Conservation (phyloP, 2,113 vertebrate genomes). For the Platichthys flesus region DNA sequence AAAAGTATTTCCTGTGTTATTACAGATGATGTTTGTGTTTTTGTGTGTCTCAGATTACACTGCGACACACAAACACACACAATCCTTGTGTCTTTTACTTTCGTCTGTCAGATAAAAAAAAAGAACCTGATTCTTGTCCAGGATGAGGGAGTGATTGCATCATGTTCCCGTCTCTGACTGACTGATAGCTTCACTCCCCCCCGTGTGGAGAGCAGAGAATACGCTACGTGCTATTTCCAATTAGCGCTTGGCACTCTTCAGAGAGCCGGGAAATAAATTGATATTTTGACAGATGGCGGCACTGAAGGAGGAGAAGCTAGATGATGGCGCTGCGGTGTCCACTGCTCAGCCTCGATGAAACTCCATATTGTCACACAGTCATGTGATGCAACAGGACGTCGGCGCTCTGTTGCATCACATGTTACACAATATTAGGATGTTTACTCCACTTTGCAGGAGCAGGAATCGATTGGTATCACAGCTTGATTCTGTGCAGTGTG, state of each 20-base stretch:
- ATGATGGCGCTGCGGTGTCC: slow-evolving; percentile 29
- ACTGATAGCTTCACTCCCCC: slow-evolving; percentile 35
- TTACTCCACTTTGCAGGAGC: background rate
- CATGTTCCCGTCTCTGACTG: slow-evolving; percentile 44
- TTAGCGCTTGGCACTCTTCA: slow-evolving; percentile 41
- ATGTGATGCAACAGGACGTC: slow-evolving; percentile 13
- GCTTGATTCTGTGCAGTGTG: too few species aligned
- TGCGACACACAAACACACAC: background rate
- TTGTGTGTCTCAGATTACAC: background rate
- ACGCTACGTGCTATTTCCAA: slow-evolving; percentile 56
- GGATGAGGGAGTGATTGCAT: slow-evolving; percentile 52
- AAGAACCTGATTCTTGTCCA: background rate
- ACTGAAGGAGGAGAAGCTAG: slow-evolving; percentile 28
- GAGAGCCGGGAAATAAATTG: slow-evolving; percentile 36
- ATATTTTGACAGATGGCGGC: slow-evolving; percentile 50
- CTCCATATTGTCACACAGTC: background rate
- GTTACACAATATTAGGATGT: too few species aligned
- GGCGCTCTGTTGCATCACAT: background rate
- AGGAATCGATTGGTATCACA: too few species aligned
- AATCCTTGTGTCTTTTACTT: background rate
- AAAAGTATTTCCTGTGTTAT: background rate
- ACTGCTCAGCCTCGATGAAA: slow-evolving; percentile 24
- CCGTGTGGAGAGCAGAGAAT: slow-evolving; percentile 34
- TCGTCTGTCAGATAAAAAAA: slow-evolving; percentile 26
- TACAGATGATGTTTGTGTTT: background rate